Base-by-base conservation (phyloP, 2,888 invertebrate species). In the Mythimna albipuncta region DNA sequence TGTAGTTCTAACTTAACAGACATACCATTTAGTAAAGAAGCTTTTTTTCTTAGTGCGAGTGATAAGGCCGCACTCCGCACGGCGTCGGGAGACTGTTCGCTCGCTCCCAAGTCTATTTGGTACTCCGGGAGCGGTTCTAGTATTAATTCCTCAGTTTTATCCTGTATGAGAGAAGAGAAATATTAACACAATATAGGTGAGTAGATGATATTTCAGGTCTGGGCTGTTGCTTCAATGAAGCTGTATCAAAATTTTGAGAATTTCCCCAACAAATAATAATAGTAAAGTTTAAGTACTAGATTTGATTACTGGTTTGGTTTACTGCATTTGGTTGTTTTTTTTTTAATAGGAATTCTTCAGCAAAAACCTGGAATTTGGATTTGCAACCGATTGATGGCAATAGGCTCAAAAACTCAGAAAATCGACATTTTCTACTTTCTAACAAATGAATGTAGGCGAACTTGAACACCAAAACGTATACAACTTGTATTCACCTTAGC, bases 121-220 rank as follows among this genome's bases (percentile, higher is more conserved):
- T 94, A 96, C 69, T 96, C 95, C 2, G 91, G 90, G 35, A 93
- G 86, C 0, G 95, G 94, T 68, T 95, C 95, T 52, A 95, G 1
- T 0, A 95, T 2, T 2, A 95, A 77, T 72, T 96, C 96, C 0
- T 84, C 87, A 0, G 65, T 47, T 4, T 79, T 54, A 38, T 87
- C 86, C 94, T 95, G 87, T 4, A 81, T 13, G 61, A 32, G 61
- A 16, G 35, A 38, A 74, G 21, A 13, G 21, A 13, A 35, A 58
- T 38, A 54, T 26, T 38, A 47, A 61, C 0, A 16, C 16, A 41
- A 50, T 2, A 6, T 19, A 9, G 26, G 10, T 13, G 21, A 59
- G n/a, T 59, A 59, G 16, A 47, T 26, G 21, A 32, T 26, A 5
- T 11, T n/a, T 61, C 21, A 38, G 7, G 6, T 38, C n/a, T 21